Base-by-base conservation (phyloP, 92 coral and sea anemone species). In the Bergia puertoricense region DNA sequence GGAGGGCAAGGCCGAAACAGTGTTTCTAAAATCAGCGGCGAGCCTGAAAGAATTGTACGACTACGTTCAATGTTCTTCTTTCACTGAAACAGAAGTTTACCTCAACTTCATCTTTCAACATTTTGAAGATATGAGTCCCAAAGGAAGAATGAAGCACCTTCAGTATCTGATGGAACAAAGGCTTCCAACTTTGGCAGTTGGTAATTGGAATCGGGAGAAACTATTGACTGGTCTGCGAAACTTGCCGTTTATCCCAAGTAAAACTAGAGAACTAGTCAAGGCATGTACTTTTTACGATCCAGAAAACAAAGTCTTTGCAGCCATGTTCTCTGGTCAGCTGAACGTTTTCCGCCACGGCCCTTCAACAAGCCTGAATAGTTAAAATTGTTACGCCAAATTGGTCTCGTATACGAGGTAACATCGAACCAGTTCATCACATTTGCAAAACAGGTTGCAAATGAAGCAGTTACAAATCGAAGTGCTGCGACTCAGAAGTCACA, bases 281-380 rank as follows among this genome's bases (percentile, higher is more conserved):
- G 96, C 95, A 2, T 93, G 92, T 1, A 56, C 83, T 2, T 91
- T n/a, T 23, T 94, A 85, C 48, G 93, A 94, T 51, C 95, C 95
- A 14, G 0, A 30, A 2, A 76, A 84, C 68, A 66, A 59, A 2
- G 98, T 94, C 6, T 94, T 94, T 86, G 42, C 38, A 50, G 74
- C 39, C 0, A 94, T 94, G 95, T 84, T 94, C 39, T 14, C 54
- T 0, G 74, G 62, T 16, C 56, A 23, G 20, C 41, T 0, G 92
- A 94, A 9, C 48, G 5, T 75, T 94, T 92, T 76, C 96, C 96
- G 41, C 90, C 91, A 0, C 37, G 2, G 0, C 96, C 96, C 2
- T 94, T 92, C 75, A 74, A 48, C 13, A 30, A 86, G 0, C 13
- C 0, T 0, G 9, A 79, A 14, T 94, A 95, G 96, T 41, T 91